A percentile compares a stretch with the other conserved stretches of the same genome.
phyloP scores from a whole-genome alignment of 2,888 invertebrate species.

The Pandemis cinnamomeana region DNA sequence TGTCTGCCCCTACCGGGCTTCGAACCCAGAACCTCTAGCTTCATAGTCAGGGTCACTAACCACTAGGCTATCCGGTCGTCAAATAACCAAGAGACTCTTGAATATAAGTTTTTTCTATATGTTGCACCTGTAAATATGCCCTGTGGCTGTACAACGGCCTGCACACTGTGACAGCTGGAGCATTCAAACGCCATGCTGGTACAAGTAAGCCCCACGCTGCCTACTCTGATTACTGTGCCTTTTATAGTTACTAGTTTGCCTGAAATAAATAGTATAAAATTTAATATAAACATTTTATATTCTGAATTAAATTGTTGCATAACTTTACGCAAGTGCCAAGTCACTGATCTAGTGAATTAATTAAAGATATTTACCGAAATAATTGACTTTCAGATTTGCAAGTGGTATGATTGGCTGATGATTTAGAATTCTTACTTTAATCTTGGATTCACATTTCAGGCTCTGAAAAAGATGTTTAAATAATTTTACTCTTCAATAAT shows the following conservation, averaged over 20 bases:
- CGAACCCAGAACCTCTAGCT: too few relatives aligned
- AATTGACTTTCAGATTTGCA: slow-evolving; percentile 88
- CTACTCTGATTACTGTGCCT: slow-evolving; percentile 93
- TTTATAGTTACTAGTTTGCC: slow-evolving; percentile 91
- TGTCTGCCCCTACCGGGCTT: too few relatives aligned
- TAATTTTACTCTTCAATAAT: too few relatives aligned
- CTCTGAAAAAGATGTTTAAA: slow-evolving; percentile 58
- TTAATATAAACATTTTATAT: too few relatives aligned
- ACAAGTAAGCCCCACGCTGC: slow-evolving; percentile 89
- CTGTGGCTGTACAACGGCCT: slow-evolving; percentile 87
- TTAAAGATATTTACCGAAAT: slow-evolving; percentile 84
- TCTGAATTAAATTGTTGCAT: too few relatives aligned
- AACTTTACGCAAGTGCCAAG: not conserved
- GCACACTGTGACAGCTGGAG: slow-evolving; percentile 86
- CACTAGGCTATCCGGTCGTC: too few relatives aligned
- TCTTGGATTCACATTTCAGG: slow-evolving; percentile 74
- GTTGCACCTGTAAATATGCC: slow-evolving; percentile 76
- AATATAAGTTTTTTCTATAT: too few relatives aligned
- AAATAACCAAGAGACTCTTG: too few relatives aligned
- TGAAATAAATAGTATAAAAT: slow-evolving; percentile 53
- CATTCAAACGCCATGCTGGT: slow-evolving; percentile 92
- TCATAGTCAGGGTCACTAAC: too few relatives aligned
- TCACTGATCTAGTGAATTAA: not conserved
- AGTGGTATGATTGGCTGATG: slow-evolving; percentile 88
- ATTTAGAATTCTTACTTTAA: slow-evolving; percentile 73